Evolutionary conservation across 2,888 invertebrate species (phyloP), one percentile per base, ranked within the genome.

Genomic region (Acanthosepion pharaonis): DNA sequence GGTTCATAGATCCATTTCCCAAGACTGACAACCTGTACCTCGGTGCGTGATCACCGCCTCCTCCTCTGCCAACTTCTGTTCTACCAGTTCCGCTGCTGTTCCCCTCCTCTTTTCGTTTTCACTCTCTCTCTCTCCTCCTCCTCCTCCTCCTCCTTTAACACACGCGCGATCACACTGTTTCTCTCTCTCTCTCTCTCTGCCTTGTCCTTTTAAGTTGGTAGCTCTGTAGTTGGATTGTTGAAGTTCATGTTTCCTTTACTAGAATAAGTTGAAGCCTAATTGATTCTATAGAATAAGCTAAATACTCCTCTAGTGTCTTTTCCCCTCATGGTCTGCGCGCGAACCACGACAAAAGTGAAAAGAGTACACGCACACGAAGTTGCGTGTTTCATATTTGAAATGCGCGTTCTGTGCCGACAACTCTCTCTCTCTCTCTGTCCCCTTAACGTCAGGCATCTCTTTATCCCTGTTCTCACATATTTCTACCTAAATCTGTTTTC

Each of bases 1-100:
- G 78, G 78, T 78, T 78, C 78, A 78, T 78, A 78, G 78, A 78
- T 78, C 78, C 78, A 78, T 78, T 78, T 78, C 78, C 78, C 78
- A 78, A 78, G n/a, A 33, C 78, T 78, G 78, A 78, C 78, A 78
- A 78, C n/a, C 33, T 78, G 78, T 78, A 78, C 78, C 78, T 78
- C 78, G n/a, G 78, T 78, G 78, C 78, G 78, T 78, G 78, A 15
- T 33, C 64, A 28, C 8, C 64, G 64, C 64, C 78, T 9, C 78
- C 78, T 78, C 78, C 78, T n/a, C 78, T 18, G 9, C 78, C 78
- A 33, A 15, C 33, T 33, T 11, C 78, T 78, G n/a, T n/a, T n/a
- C 78, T 33, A 8, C 4, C 78, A 5, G 4, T 18, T 33, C n/a
- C 78, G 9, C 78, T 78, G n/a, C 18, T 78, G 8, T n/a, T 78